phyloP scores from a whole-genome alignment of 2,797 vertebrate species.

The Emys orbicularis region DNA sequence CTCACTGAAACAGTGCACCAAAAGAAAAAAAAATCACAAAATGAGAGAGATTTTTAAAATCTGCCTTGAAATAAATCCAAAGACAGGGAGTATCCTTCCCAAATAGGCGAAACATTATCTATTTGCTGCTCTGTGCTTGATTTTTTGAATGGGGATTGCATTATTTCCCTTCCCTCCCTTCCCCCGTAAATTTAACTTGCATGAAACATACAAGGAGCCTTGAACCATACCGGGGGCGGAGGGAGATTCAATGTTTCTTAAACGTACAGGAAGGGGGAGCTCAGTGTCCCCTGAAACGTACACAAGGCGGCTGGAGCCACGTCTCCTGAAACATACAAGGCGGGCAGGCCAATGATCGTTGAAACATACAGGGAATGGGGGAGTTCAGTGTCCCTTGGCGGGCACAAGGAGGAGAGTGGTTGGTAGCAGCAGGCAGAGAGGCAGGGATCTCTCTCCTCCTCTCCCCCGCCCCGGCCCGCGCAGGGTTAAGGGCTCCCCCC shows the following conservation, averaged over 20 bases:
- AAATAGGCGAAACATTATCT: neutral
- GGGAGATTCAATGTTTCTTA: neutral
- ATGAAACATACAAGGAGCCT: no score
- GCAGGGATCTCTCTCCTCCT: neutral
- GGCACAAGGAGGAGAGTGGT: neutral
- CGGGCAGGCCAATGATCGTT: neutral
- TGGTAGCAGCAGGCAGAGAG: neutral
- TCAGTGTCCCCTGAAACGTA: neutral
- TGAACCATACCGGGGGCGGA: neutral
- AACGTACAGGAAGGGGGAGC: neutral
- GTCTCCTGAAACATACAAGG: neutral
- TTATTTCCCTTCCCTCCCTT: neutral
- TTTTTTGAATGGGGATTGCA: neutral
- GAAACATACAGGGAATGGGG: neutral
- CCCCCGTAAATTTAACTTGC: neutral
- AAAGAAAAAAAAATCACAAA: fast-evolving
- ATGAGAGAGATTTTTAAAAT: neutral
- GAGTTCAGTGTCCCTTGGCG: neutral
- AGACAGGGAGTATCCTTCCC: neutral
- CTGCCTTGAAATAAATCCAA: neutral
- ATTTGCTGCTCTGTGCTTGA: neutral
- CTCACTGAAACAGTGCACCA: neutral
- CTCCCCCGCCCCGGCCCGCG: neutral
- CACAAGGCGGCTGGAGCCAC: neutral
- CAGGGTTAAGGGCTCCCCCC: neutral